Base-by-base conservation (phyloP, 1,140 invertebrate species). In the Octopus sinensis region DNA sequence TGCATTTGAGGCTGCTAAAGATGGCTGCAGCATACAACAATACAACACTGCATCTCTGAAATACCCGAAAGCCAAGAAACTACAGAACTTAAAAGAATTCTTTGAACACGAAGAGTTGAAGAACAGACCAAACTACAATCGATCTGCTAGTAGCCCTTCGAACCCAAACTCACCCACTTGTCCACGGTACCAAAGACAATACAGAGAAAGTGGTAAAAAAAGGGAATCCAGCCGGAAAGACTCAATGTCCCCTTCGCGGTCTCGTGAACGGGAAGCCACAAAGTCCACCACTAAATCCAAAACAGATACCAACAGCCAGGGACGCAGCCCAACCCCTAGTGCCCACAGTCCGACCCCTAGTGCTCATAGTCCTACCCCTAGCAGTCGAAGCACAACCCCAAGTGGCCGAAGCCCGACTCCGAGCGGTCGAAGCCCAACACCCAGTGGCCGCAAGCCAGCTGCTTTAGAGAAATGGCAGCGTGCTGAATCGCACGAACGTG, bases 41-140 rank as follows among this genome's bases (percentile, higher is more conserved):
- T 84, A 85, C 79, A 84, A 86, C 81, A 84, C 86, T 17, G 82
- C 86, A 53, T 88, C 88, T 53, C 83, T 86, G 54, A 81, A 85
- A 78, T 84, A 84, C 1, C 86, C 86, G 53, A 84, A 85, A 75
- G 87, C 86, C 12, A 84, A 85, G 76, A 89, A 88, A 78, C 83
- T 89, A 56, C 84, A 88, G 76, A 87, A 83, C 76, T 68, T 89
- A 68, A 85, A 86, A 83, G 86, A 88, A 79, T 82, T 86, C 56
- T 88, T 89, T 85, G 88, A 89, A 82, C 84, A 84, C 10, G 84
- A 68, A 30, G 77, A 78, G 54, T 54, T 17, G 5, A 51, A 43
- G n/a, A 62, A 68, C 79, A 51, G 54, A 13, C 79, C 68, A n/a
- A 23, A 6, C 30, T 73, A 73, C 3, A 23, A 13, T 73, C 13